Base-by-base conservation (phyloP, 2,888 invertebrate species). In the Parelbella ahira region DNA sequence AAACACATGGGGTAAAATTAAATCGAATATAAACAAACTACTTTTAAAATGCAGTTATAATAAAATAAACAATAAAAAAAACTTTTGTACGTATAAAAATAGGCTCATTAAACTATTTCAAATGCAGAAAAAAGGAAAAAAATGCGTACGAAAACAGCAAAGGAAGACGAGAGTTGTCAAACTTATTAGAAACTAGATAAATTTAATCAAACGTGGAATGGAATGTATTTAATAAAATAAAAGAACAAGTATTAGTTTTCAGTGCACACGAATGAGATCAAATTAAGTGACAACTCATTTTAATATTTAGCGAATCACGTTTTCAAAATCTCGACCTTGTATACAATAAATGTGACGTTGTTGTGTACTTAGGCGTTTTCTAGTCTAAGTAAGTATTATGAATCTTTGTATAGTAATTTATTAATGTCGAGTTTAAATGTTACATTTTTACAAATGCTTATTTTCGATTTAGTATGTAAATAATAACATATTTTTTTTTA, bases 201-300 rank as follows among this genome's bases (percentile, higher is more conserved):
- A 30, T 29, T 28, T 36, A 30, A 8, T 53, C 58, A 43, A 50
- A 54, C 43, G 57, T 75, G 75, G 76, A 75, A 57, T 75, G 75
- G 76, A 75, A 76, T 76, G 76, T 76, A 56, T 51, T 38, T 30
- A 30, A 24, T 30, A 24, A 30, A 18, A 30, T 12, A 30, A 38
- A 24, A 24, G 28, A 30, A 38, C 30, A 23, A 12, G 8, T 29
- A 34, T 47, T 53, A 62, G 56, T 59, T 60, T 57, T 48, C 67
- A 67, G 68, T 64, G 63, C 63, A 60, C 15, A 24, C 19, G 19
- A 20, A 41, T 33, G 39, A 41, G 39, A 41, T 41, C 39, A 41
- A 41, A 18, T 30, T 24, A 39, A 32, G 24, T 32, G 39, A 32
- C 24, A 13, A 21, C 7, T 18, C 39, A 18, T 29, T 29, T n/a